Base-by-base conservation (phyloP, 2,888 invertebrate genomes). In the Drosophila austrosaltans region DNA sequence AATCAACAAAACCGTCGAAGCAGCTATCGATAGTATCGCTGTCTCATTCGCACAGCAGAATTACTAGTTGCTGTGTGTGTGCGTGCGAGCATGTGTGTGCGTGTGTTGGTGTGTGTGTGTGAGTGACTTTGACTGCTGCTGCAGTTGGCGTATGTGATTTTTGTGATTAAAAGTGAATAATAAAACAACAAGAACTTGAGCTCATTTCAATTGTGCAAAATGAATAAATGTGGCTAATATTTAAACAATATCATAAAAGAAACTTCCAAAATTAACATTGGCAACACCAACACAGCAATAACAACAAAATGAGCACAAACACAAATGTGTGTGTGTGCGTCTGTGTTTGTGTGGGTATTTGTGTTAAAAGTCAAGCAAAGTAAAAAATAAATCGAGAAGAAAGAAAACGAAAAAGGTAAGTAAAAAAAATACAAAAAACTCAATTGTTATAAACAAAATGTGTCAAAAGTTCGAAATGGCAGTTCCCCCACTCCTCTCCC, bases 31-130 rank as follows among this genome's bases (percentile, higher is more conserved):
- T 62, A 36, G 8, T 36, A 36, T 8, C 7, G 59, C 67, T 67
- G 60, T 75, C 75, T 63, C 75, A 61, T 65, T 73, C 75, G 72
- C 75, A 62, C 72, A 72, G 87, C 87, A 82, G 87, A 88, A 88
- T 86, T 84, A 84, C 84, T 86, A 84, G 84, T 84, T 88, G 84
- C 84, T 84, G 84, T 88, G 80, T 83, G 87, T 74, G 81, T 75
- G 81, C 78, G 75, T 70, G 58, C 76, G 67, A 61, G 57, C 58
- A 54, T 72, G 66, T 63, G 72, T 66, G 63, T 57, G 63, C 58
- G 63, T 61, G 66, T 66, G 66, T 62, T 62, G 69, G 63, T 63
- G 62, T 68, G 66, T 54, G 60, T 56, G 71, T 70, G 54, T 59
- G 36, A 64, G 77, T 81, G 81, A 79, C 88, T 87, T 87, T 87